These are phyloP conservation scores for Diploptera punctata DNA, from an alignment of 2,888 invertebrate species.

Conservation along the genomic window DNA sequence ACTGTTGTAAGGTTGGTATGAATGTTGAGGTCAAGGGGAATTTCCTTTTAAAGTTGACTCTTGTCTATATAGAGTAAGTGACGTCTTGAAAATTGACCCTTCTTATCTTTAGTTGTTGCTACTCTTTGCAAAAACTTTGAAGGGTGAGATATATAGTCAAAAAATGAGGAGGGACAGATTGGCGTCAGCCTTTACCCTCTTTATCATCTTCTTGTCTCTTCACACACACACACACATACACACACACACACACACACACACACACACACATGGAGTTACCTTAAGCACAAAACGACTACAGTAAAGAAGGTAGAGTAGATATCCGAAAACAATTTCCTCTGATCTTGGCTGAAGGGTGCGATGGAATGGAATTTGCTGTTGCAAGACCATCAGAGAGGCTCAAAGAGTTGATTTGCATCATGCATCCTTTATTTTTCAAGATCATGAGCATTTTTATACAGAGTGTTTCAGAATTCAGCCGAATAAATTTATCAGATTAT, in stretches of 20 bases:
- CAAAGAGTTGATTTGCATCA: not conserved
- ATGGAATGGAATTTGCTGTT: slow-evolving; percentile 27
- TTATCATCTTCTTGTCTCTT: not conserved
- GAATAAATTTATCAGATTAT: too few species aligned
- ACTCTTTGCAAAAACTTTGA: not conserved
- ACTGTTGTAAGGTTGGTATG: too few species aligned
- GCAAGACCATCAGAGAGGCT: not conserved
- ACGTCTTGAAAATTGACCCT: not conserved
- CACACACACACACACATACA: not conserved
- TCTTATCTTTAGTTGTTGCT: slow-evolving; percentile 15
- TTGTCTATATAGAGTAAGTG: not conserved
- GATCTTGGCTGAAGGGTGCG: not conserved
- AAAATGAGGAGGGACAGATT: slow-evolving; percentile 3
- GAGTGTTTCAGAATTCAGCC: too few species aligned
- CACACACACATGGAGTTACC: not conserved
- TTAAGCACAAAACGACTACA: slow-evolving; percentile 4
- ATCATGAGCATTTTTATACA: too few species aligned
- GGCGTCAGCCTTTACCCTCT: slow-evolving; percentile 6
- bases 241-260: not conserved
- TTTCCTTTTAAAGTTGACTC: too few species aligned
- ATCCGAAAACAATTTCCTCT: slow-evolving; percentile 34
- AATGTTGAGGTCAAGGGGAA: too few species aligned
- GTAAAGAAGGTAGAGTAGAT: slow-evolving; percentile 15
- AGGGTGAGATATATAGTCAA: not conserved
- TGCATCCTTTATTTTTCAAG: too few species aligned